Base-by-base conservation (phyloP, 2,888 invertebrate species). In the Callyntrura guangdongensis region DNA sequence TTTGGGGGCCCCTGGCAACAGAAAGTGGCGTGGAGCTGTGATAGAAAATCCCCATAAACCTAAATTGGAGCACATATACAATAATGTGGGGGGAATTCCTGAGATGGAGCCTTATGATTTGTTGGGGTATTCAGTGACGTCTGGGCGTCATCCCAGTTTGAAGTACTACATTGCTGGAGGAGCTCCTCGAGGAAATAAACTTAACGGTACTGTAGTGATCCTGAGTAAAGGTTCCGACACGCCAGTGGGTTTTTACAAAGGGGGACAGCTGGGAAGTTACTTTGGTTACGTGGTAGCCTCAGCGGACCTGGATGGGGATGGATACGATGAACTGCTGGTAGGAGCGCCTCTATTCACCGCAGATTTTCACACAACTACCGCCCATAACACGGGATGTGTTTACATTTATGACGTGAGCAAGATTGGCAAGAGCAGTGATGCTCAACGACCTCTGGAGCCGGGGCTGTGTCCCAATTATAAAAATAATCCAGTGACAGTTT, bases 1-100 rank as follows among this genome's bases (percentile, higher is more conserved):
- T 5, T 94, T 96, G 14, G 96, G 97, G 3, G 96, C 96, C 0
- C 96, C 96, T 3, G 96, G 96, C 0, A 95, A 96, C 14, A 94
- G 95, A 79, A 96, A 96, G 81, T 96, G 96, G 96, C 95, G 27
- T 3, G 77, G 81, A 56, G 8, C 17, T 4, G 8, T 74, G 0
- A 5, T 74, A 45, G 17, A 17, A 8, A 6, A 22, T 3, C 6
- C 6, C 6, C 17, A 20, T 0, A 22, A 61, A 20, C 61, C 61
- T n/a, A n/a, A n/a, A 8, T 20, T 5, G 6, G n/a, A n/a, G 0
- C n/a, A n/a, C n/a, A 12, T 56, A n/a, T 22, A 61, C 22, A 61
- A 61, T 9, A 20, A 20, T 20, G 0, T 8, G 2, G 22, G 22
- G 5, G 8, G 6, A 3, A 61, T 61, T 17, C 20, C 49, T 17